phyloP scores from a whole-genome alignment of 2,797 vertebrate genomes.

The Lagorchestes hirsutus region DNA sequence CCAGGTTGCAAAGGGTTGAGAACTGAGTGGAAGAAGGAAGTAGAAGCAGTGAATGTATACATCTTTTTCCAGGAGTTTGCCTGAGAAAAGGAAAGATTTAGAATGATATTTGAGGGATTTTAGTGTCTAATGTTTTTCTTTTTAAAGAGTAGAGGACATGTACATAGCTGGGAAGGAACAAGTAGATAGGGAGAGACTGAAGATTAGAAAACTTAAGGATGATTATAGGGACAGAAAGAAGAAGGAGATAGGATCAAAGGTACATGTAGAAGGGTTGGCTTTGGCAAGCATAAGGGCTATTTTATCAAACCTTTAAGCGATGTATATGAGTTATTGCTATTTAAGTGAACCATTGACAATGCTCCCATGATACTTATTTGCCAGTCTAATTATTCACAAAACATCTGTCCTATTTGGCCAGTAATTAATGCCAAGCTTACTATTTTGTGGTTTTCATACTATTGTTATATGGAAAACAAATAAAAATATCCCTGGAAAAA shows the following conservation, averaged over 20 bases:
- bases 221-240: not conserved
- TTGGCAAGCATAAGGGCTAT: not conserved
- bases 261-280: not conserved
- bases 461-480: not conserved
- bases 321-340: not conserved
- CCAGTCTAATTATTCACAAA: not conserved
- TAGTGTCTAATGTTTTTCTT: not conserved
- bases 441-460: not conserved
- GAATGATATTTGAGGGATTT: not conserved
- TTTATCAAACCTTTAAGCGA: not conserved
- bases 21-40: not conserved
- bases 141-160: not conserved
- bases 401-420: not conserved
- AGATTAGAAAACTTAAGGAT: not conserved
- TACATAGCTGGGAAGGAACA: not conserved
- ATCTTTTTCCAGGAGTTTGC: not conserved
- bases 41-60: not conserved
- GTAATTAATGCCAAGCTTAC: not conserved
- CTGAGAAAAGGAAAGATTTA: not conserved
- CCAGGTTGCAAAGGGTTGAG: not conserved
- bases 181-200: not conserved
- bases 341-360: not conserved
- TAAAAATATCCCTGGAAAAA: not conserved
- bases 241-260: not conserved
- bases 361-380: not conserved